Percentiles rank a stretch among this genome's conserved stretches.
Evolutionary conservation across 2,797 vertebrate genomes (phyloP).

Genomic region (Gymnothorax javanicus): DNA sequence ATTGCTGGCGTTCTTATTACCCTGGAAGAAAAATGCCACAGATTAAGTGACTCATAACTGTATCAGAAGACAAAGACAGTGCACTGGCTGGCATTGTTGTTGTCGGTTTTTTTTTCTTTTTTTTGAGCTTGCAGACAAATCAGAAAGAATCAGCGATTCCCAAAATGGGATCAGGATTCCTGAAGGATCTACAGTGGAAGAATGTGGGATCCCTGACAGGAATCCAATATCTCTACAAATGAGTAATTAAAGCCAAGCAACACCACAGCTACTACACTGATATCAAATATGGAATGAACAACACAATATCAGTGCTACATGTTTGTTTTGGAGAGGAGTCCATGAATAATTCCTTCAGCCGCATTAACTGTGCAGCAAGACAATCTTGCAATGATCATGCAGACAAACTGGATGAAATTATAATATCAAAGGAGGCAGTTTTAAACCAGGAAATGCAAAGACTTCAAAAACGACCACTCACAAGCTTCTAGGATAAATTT

Average conservation of each 20-base stretch:
- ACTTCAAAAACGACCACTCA: neutral
- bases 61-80: slow-evolving; percentile 66
- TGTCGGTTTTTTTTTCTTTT: neutral
- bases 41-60: slow-evolving; percentile 73
- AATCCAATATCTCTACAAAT: neutral
- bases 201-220: neutral
- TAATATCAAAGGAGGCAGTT: neutral
- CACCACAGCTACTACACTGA: neutral
- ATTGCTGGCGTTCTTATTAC: slow-evolving; percentile 67
- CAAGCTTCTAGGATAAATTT: neutral
- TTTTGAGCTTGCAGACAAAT: slow-evolving; percentile 35
- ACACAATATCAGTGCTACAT: neutral
- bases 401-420: neutral
- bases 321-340: neutral
- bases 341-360: neutral
- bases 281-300: neutral
- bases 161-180: neutral
- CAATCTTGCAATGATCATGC: neutral
- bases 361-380: neutral
- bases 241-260: neutral
- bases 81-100: slow-evolving; percentile 51
- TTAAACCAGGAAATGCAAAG: neutral
- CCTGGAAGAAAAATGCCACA: slow-evolving; percentile 61
- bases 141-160: neutral
- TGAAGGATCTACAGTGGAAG: neutral